phyloP scores from a whole-genome alignment of 1,140 invertebrate genomes.

The Lasaia peninsularis region DNA sequence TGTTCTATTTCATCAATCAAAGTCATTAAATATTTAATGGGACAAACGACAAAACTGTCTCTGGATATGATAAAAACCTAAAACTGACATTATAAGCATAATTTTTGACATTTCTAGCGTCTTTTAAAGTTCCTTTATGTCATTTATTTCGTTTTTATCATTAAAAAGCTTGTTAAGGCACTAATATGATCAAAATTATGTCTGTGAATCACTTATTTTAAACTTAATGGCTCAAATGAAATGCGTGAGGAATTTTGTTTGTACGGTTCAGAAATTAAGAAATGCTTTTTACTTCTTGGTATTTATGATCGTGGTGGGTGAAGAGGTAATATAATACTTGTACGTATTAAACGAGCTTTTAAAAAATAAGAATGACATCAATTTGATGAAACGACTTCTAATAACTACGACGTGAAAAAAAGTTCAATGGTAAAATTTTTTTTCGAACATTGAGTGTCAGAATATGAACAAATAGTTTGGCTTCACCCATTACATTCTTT shows the following conservation, averaged over 20 bases:
- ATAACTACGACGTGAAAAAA: too few relatives aligned
- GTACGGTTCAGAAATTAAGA: slow-evolving; percentile 7
- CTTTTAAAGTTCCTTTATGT: background rate
- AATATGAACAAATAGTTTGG: too few relatives aligned
- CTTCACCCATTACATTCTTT: too few relatives aligned
- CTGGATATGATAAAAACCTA: background rate
- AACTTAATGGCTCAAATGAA: slow-evolving; percentile 5
- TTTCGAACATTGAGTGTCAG: too few relatives aligned
- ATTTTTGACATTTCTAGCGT: background rate
- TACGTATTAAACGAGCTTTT: background rate
- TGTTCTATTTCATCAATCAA: too few relatives aligned
- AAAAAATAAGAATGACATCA: background rate
- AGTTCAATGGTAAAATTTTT: too few relatives aligned
- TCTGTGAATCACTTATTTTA: slow-evolving; percentile 1
- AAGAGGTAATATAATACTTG: background rate
- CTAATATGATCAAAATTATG: slow-evolving; percentile 7
- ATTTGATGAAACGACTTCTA: too few relatives aligned
- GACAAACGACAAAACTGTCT: too few relatives aligned
- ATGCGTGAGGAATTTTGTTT: slow-evolving; percentile 7
- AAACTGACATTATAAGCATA: background rate
- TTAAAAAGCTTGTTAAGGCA: slow-evolving; percentile 7
- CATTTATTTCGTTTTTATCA: slow-evolving; percentile 4
- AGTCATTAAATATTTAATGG: too few relatives aligned
- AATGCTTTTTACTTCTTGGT: slow-evolving; percentile 3
- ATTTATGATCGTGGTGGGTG: background rate